Base-by-base conservation (phyloP, 2,113 vertebrate genomes). In the Trematocara unimaculatum region DNA sequence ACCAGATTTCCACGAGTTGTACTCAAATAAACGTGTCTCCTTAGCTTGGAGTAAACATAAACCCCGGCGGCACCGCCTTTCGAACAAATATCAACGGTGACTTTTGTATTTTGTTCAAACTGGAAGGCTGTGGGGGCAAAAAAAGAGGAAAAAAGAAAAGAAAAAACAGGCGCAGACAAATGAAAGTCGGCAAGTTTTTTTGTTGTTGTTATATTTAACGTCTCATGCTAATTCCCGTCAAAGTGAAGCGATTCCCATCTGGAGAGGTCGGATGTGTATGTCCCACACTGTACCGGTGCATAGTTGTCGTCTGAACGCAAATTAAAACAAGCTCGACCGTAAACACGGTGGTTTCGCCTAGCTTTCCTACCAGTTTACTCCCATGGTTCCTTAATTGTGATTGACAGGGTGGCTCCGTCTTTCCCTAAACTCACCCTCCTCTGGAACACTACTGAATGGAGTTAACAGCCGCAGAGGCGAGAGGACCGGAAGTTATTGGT, bases 401-500 rank as follows among this genome's bases (percentile, higher is more conserved):
- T 95, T 96, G 96, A 96, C 96, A 95, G 92, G 84, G 91, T 91
- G 89, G 87, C 91, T 95, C 87, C 91, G 93, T 94, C 95, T 95
- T 95, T 95, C 92, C 94, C 94, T 93, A 87, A 96, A 96, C 94
- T 96, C 95, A 93, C 91, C 94, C 95, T 94, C 94, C 80, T 92
- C 81, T 83, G 88, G 83, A 95, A 93, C 91, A 89, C 77, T 94
- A 89, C 38, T 20, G 18, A 2, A 89, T 91, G 51, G 93, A 94
- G 93, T 6, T 78, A 3, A 23, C 49, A 3, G 3, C 1, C 1
- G 1, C 14, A 15, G 29, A 4, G 8, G 5, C 55, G 18, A 3
- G 7, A 1, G 23, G 1, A 10, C 35, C 14, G 93, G 90, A 93
- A 56, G n/a, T 47, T 7, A 1, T 1, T 0, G 2, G 1, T 2